Evolutionary conservation across 1,140 invertebrate genomes (phyloP).

Genomic region (Meloidogyne hapla): DNA sequence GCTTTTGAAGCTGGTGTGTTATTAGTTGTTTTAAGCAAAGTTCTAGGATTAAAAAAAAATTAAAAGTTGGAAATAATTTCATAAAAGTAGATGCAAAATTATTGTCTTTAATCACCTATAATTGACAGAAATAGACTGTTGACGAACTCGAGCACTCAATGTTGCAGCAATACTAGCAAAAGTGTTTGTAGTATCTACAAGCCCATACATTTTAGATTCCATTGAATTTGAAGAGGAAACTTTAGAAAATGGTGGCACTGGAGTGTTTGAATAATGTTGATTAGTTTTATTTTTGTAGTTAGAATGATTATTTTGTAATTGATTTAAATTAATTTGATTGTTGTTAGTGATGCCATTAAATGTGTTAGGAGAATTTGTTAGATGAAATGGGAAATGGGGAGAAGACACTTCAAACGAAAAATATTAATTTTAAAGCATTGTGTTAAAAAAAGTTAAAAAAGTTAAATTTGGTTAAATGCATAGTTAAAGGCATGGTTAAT

Average conservation of each 20-base stretch:
- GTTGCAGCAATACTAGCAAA: slow-evolving; percentile 51
- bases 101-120: background rate
- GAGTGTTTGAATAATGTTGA: background rate
- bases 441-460: too few relatives aligned
- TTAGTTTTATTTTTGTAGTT: background rate
- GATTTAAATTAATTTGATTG: background rate
- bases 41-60: too few relatives aligned
- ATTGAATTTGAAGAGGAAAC: background rate
- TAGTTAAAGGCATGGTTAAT: too few relatives aligned
- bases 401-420: background rate
- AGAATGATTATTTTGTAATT: background rate
- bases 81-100: background rate
- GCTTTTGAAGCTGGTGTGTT: background rate
- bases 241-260: background rate
- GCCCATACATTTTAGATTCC: background rate
- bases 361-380: background rate
- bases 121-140: slow-evolving; percentile 5
- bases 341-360: background rate
- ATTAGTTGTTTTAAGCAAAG: background rate
- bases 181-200: slow-evolving; percentile 42
- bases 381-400: background rate
- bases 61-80: background rate
- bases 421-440: background rate
- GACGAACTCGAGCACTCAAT: slow-evolving; percentile 24
- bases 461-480: too few relatives aligned